Evolutionary conservation across 1,140 invertebrate genomes (phyloP), one percentile per base, ranked within the genome.

Genomic region (Bursaphelenchus mucronatus): DNA sequence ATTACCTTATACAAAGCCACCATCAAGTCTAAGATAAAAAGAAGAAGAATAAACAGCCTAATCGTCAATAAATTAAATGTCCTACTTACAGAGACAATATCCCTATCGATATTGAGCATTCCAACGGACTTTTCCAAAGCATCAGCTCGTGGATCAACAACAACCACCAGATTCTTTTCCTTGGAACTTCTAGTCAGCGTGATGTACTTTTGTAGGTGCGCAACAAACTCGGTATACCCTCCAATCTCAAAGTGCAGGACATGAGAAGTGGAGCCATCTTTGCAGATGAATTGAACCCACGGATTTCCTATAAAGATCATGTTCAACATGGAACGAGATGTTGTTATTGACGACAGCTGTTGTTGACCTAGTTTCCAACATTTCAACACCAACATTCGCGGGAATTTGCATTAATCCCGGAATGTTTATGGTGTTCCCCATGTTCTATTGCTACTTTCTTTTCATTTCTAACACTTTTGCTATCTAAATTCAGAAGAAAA

Each of bases 211-310:
- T 74, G 71, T 15, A 74, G 39, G 55, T 66, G 61, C 13, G 54
- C 55, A 21, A 76, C 74, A 21, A 74, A 75, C 43, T 45, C 56
- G 15, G 47, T 46, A 17, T 76, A 73, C 17, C 74, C 71, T 40
- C 74, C 74, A 46, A 55, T 64, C 13, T 59, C 53, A 39, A 74
- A 76, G 67, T 76, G 66, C 15, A 67, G 62, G 50, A 54, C 52
- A 41, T 74, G 49, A 30, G 71, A 74, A 17, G 40, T 41, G 41
- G 51, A 66, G n/a, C 71, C 71, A 58, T 74, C 71, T 44, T 74
- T 74, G 39, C 69, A 76, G 47, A 76, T 76, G 30, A 74, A 74
- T 13, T 59, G 53, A 11, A 74, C 43, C 65, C 66, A 74, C 40
- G 68, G 39, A 10, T 69, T 54, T 7, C 54, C 53, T 3, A 43